Evolutionary conservation across 2,888 invertebrate species (phyloP), one percentile per base, ranked within the genome.

Genomic region (Yponomeuta sedellus): DNA sequence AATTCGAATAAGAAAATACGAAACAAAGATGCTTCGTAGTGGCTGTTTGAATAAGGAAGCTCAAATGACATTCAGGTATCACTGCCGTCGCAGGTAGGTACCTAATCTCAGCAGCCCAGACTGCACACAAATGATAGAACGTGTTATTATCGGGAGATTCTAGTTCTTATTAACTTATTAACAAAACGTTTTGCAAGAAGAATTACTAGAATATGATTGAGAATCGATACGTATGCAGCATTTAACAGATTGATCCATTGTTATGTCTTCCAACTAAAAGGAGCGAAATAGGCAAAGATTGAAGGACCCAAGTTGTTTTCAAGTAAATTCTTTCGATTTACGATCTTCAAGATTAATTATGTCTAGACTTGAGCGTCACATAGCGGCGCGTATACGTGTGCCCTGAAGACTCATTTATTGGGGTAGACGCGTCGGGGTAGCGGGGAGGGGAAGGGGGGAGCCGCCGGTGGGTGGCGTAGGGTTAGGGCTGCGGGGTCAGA

Each of bases 331-430:
- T 58, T 58, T 20, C 20, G 58, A 19, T 58, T 58, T 22, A 58
- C 58, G 63, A 63, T 22, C 63, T 12, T 63, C 44, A 39, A 63
- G 65, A 65, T 65, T 65, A 65, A 65, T 56, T 65, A 56, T 39
- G 65, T 65, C 65, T 65, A 65, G 65, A 65, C 65, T 65, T 28
- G 58, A 25, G 39, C 56, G 58, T 65, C 64, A 34, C 19, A 64
- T 20, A 69, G 67, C 59, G 61, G 64, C 39, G 64, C 58, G 62
- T 58, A 61, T 44, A 68, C 78, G 82, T 80, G 81, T 77, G 73
- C 78, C 78, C 82, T 80, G 78, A 77, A 76, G 77, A 74, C 76
- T 80, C 80, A 79, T 82, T 85, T 83, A 79, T 78, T 72, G 76
- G 74, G 73, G 74, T 19, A 63, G 63, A 63, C 64, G 22, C 56